Percentiles rank a stretch among this genome's conserved stretches.
phyloP scores from a whole-genome alignment of 2,113 vertebrate species.

The Athene noctua region DNA sequence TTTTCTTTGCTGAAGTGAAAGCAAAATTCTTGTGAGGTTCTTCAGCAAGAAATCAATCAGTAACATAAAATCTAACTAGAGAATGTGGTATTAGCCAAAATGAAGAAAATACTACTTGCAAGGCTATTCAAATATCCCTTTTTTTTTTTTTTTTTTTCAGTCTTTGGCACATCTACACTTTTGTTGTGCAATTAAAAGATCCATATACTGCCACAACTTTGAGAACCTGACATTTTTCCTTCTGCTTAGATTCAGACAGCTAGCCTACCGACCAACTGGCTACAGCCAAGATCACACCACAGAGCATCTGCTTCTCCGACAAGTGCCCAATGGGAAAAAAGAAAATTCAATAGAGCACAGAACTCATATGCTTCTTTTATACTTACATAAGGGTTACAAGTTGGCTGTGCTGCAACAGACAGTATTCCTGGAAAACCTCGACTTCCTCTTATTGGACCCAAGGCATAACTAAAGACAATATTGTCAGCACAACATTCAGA shows the following conservation, averaged over 20 bases:
- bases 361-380: background rate
- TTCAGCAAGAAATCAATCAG: background rate
- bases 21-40: background rate
- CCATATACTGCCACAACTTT: background rate
- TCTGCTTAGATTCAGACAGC: background rate
- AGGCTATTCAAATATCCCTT: background rate
- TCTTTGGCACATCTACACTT: background rate
- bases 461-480: background rate
- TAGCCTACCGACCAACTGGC: background rate
- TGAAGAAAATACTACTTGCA: background rate
- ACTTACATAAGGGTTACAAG: background rate
- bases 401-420: background rate
- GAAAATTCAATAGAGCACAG: background rate
- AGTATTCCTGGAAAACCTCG: background rate
- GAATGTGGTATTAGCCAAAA: background rate
- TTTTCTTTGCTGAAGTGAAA: background rate
- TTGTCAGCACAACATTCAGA: background rate
- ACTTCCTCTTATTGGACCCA: background rate
- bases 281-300: background rate
- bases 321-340: background rate
- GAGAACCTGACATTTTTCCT: background rate
- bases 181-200: background rate
- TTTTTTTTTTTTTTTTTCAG: background rate
- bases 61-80: background rate
- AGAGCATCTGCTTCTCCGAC: conserved; percentile 27